Base-by-base conservation (phyloP, 2,888 invertebrate genomes). In the Ceraclea dissimilis region DNA sequence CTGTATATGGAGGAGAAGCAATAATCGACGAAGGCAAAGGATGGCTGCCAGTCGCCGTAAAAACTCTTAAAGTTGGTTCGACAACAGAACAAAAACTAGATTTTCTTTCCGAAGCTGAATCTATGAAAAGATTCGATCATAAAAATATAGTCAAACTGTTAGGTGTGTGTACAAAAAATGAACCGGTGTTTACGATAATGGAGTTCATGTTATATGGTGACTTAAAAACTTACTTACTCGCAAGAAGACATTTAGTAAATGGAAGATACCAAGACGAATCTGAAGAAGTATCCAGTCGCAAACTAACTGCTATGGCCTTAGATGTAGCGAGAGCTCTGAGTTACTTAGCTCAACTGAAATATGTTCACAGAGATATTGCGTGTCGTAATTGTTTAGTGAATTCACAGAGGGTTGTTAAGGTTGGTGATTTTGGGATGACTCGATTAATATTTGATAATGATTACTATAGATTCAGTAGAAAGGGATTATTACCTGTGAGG, bases 151-250 rank as follows among this genome's bases (percentile, higher is more conserved):
- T 95, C 13, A 83, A 85, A 63, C 74, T 95, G 26, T 72, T 93
- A 18, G 94, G 89, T 1, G 93, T 95, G 11, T 90, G 92, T 65
- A 89, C 93, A 1, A 85, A 88, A 66, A 84, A 82, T 47, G 92
- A 93, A 66, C 93, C 94, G 0, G 88, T 93, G 47, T 89, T 90
- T 67, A 90, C 90, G 1, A 84, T 95, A 13, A 94, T 95, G 93
- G 94, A 95, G 71, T 93, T 92, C 67, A 90, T 93, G 90, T 74
- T 94, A 34, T 92, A 93, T 68, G 95, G 93, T 19, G 94, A 95
- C 70, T 74, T 95, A 63, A 94, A 93, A 73, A 92, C 88, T 8
- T 95, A 86, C 72, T 76, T 95, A 56, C 71, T 94, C 62, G 91
- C 90, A 13, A 82, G 94, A 62, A 81, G 94, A 44, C 88, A 91